Evolutionary conservation across 2,888 invertebrate genomes (phyloP), one percentile per base, ranked within the genome.

Genomic region (Steinernema carpocapsae): DNA sequence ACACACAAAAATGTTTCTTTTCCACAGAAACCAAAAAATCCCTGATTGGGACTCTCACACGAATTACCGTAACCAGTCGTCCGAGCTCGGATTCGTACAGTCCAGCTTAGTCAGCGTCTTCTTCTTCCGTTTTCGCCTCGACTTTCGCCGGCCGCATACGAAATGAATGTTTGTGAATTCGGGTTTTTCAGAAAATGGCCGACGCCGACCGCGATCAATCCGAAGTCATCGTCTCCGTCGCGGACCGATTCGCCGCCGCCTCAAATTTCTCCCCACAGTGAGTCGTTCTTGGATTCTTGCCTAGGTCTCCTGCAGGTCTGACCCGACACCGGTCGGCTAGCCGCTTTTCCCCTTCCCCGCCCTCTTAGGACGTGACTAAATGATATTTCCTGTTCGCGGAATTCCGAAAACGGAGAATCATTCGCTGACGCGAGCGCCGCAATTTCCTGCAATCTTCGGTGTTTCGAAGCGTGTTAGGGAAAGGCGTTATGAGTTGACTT

Each of bases 151-250:
- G 7, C 12, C 32, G 64, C 37, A 64, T 64, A 26, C 17, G 10
- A 26, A 64, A 64, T 59, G 42, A 26, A 14, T 42, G 37, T 51
- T 37, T 48, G 24, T 72, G 51, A 72, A 56, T 51, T 51, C 48
- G 37, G 22, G 19, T 32, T 0, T 26, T 56, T 46, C 71, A 59
- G 71, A 56, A 74, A 43, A 75, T 77, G 77, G 32, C 73, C 32
- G 79, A 79, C 71, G 75, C 80, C 12, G 79, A 79, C 32, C 76
- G 79, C 32, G 79, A 79, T 70, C 79, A 79, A 59, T 71, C 70
- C 22, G 79, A 79, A 46, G 45, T 78, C 32, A 14, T 78, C 37
- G 74, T 77, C 56, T 52, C 74, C 24, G 72, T 46, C 43, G 51
- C 73, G 29, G 77, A 77, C 72, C 76, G 79, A 72, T 76, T 74